Evolutionary conservation across 2,797 vertebrate genomes (phyloP).

Genomic region (Pygocentrus nattereri): DNA sequence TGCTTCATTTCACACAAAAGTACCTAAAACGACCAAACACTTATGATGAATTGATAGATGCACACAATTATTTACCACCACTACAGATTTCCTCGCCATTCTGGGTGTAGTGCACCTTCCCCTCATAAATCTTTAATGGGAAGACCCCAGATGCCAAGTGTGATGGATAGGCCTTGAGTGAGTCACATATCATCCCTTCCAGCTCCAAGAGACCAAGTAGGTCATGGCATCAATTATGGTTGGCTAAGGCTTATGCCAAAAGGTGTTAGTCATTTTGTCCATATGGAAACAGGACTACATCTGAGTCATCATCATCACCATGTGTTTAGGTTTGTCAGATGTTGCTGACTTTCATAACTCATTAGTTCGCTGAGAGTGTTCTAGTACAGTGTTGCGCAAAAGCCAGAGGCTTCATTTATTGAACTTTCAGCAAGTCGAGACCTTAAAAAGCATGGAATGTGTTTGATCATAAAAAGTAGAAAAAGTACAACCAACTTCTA

Average conservation of each 20-base stretch:
- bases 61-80: background rate
- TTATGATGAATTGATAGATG: background rate
- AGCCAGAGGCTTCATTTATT: too few relatives aligned
- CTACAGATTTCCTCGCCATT: background rate
- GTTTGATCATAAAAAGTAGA: too few relatives aligned
- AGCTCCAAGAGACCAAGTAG: conserved; percentile 15
- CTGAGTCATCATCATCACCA: conserved; percentile 12
- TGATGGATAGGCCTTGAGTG: conserved; percentile 6
- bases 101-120: background rate
- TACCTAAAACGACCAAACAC: background rate
- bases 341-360: background rate
- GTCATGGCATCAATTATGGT: conserved; percentile 10
- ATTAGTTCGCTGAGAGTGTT: background rate
- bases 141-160: background rate
- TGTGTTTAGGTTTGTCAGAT: background rate
- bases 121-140: conserved; percentile 8
- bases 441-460: too few relatives aligned
- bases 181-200: conserved; percentile 22
- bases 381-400: too few relatives aligned
- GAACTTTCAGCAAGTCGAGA: too few relatives aligned
- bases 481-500: background rate
- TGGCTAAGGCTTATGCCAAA: background rate
- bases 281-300: background rate
- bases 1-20: too few relatives aligned
- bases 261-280: background rate